Evolutionary conservation across 2,797 vertebrate species (phyloP).

Genomic region (Galago senegalensis): DNA sequence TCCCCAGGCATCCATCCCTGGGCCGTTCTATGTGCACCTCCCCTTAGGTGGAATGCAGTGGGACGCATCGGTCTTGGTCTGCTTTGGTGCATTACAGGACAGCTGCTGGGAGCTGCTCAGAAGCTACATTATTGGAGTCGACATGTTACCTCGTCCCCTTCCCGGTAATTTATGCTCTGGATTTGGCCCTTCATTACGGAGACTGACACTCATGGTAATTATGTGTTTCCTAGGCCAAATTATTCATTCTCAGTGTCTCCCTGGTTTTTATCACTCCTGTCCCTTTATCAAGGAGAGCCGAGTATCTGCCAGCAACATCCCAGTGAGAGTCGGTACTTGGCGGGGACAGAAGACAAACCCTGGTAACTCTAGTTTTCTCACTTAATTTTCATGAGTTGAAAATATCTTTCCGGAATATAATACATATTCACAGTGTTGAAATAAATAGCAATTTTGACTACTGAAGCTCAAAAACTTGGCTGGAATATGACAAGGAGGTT

Average conservation of each 20-base stretch:
- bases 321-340: not conserved
- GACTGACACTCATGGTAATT: conserved; percentile 72
- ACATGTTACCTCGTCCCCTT: not conserved
- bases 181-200: conserved; percentile 78
- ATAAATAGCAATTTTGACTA: conserved; percentile 8
- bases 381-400: conserved; percentile 49
- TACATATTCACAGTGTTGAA: conserved; percentile 26
- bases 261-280: conserved; percentile 70
- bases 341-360: not conserved
- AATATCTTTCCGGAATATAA: conserved; percentile 30
- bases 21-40: fast-evolving
- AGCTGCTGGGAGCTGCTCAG: fast-evolving
- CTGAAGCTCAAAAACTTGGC: not conserved
- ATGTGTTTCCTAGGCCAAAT: conserved; percentile 74
- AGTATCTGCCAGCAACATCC: conserved; percentile 77
- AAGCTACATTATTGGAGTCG: conserved; percentile 1
- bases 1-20: no score
- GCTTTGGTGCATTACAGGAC: fast-evolving
- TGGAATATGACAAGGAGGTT: not conserved
- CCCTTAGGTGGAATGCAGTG: not conserved
- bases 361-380: conserved; percentile 59
- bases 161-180: not conserved
- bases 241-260: conserved; percentile 72
- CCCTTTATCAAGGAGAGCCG: conserved; percentile 82
- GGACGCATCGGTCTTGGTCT: not conserved